These are phyloP conservation scores for Rallus limicola DNA, from an alignment of 2,113 vertebrate species.

Conservation along the genomic window DNA sequence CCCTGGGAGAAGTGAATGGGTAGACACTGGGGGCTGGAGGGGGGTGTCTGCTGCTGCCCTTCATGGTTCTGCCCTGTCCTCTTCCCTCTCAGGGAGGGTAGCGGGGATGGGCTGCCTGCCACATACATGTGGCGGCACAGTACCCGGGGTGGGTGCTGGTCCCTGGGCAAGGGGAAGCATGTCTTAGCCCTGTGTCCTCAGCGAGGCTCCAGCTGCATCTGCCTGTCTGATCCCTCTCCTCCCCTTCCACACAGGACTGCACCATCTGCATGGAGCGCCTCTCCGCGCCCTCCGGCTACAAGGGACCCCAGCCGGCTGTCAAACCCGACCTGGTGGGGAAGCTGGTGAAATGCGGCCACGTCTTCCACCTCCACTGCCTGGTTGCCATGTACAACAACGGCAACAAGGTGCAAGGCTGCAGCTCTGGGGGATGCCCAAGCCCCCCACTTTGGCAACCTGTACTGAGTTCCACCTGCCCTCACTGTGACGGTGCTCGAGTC, in stretches of 20 bases:
- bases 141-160: not conserved
- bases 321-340: constrained; percentile 88
- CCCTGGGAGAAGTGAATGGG: not conserved
- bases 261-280: constrained; percentile 95
- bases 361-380: constrained; percentile 92
- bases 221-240: not conserved
- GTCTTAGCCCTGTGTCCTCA: rapidly evolving
- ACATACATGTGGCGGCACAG: rapidly evolving
- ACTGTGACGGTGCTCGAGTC: not conserved
- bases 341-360: constrained; percentile 87
- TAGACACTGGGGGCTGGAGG: rapidly evolving
- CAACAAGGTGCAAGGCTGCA: constrained; percentile 79
- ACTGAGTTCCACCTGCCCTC: not conserved
- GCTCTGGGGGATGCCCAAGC: rapidly evolving
- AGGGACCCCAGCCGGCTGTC: constrained; percentile 80
- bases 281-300: constrained; percentile 88
- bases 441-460: rapidly evolving
- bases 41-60: rapidly evolving
- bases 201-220: rapidly evolving
- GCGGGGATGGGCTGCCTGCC: not conserved
- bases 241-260: constrained; percentile 79
- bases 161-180: not conserved
- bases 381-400: constrained; percentile 97
- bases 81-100: not conserved
- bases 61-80: not conserved